These are phyloP conservation scores for Brienomyrus longianalis DNA, from an alignment of 2,113 vertebrate genomes.

Conservation along the genomic window DNA sequence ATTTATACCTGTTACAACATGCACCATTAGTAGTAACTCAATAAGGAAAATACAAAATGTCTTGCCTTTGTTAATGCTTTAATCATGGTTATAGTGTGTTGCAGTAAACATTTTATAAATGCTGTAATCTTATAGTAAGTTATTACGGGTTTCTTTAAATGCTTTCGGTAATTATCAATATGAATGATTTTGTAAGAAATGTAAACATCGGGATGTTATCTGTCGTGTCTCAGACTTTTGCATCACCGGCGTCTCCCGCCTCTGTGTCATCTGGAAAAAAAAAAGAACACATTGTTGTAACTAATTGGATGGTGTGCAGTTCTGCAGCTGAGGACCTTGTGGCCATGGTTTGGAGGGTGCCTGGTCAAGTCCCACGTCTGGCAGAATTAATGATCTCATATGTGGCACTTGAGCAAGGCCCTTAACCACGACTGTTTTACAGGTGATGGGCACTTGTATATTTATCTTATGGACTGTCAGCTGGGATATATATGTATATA, in stretches of 20 bases:
- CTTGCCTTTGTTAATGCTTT: background rate
- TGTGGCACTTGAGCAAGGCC: background rate
- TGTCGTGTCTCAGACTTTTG: background rate
- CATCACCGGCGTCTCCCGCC: background rate
- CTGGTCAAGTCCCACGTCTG: background rate
- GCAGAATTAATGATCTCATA: background rate
- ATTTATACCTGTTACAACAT: background rate
- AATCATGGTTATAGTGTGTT: background rate
- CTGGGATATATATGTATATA: background rate
- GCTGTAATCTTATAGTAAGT: background rate
- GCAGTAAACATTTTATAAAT: background rate
- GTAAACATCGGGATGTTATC: background rate
- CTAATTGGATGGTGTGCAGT: background rate
- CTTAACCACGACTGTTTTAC: background rate
- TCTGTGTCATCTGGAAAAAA: background rate
- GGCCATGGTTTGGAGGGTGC: background rate
- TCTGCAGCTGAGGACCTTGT: background rate
- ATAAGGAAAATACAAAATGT: background rate
- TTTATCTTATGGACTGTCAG: background rate
- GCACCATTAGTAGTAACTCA: background rate
- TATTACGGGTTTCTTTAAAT: background rate
- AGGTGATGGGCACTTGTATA: background rate
- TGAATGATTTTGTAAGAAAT: background rate
- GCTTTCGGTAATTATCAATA: background rate
- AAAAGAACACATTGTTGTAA: background rate